phyloP scores from a whole-genome alignment of 2,888 invertebrate species.

The Polyommatus icarus region DNA sequence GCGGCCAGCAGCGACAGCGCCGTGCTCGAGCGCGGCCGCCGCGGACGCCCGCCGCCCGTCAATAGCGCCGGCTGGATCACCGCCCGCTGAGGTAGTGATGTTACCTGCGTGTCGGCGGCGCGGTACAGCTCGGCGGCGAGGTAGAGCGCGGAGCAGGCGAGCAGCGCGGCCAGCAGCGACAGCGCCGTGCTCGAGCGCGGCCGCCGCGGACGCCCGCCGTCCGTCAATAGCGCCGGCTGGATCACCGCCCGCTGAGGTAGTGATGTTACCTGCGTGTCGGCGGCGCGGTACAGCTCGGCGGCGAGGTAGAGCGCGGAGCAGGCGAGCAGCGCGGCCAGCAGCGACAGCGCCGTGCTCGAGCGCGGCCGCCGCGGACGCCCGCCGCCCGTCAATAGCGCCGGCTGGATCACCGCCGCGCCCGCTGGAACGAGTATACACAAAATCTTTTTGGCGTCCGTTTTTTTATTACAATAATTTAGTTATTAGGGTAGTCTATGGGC shows the following conservation, averaged over 20 bases:
- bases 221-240: constrained; percentile 56
- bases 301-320: constrained; percentile 54
- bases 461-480: too few species aligned
- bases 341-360: constrained; percentile 41
- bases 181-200: constrained; percentile 43
- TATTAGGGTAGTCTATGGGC: too few species aligned
- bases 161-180: constrained; percentile 46
- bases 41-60: constrained; percentile 50
- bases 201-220: constrained; percentile 46
- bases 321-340: constrained; percentile 50
- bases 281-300: constrained; percentile 43
- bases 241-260: background rate
- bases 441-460: too few species aligned
- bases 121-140: constrained; percentile 49
- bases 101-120: constrained; percentile 48
- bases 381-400: constrained; percentile 62
- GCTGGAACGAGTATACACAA: constrained; percentile 31
- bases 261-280: constrained; percentile 47
- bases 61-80: constrained; percentile 71
- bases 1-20: constrained; percentile 40
- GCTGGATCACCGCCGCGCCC: constrained; percentile 66
- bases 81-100: constrained; percentile 40
- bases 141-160: constrained; percentile 52
- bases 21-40: constrained; percentile 45
- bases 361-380: constrained; percentile 44